A percentile compares a stretch with the other conserved stretches of the same genome.
These are phyloP conservation scores for Oreochromis aureus DNA, from an alignment of 2,113 vertebrate species.

Conservation along the genomic window DNA sequence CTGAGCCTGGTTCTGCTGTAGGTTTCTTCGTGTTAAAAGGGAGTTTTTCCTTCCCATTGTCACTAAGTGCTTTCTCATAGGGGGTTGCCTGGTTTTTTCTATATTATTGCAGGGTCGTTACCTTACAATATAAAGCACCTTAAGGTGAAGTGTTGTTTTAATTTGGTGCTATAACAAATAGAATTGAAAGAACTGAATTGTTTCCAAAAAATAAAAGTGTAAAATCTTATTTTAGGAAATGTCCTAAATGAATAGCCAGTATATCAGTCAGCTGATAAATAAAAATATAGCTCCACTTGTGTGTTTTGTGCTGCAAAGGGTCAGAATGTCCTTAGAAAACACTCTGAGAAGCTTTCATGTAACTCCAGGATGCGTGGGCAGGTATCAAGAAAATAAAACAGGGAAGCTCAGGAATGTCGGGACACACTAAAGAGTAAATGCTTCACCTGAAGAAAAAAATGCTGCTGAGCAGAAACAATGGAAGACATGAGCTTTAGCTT, in stretches of 20 bases:
- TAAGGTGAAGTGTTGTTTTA: neutral
- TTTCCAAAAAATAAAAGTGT: neutral
- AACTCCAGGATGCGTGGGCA: neutral
- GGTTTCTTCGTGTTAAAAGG: neutral
- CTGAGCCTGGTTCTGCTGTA: neutral
- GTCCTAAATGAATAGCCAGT: neutral
- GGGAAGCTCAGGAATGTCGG: neutral
- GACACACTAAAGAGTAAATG: neutral
- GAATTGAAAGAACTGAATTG: neutral
- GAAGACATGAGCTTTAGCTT: neutral
- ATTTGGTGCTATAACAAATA: neutral
- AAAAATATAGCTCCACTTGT: neutral
- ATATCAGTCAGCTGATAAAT: neutral
- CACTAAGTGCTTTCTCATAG: neutral
- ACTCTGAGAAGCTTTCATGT: neutral
- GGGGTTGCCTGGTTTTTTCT: neutral
- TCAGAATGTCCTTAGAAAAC: neutral
- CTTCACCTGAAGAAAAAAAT: neutral
- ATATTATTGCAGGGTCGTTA: neutral
- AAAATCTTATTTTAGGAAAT: neutral
- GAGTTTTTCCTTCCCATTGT: neutral
- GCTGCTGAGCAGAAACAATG: neutral
- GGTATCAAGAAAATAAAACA: neutral
- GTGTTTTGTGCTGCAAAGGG: neutral
- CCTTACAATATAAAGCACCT: neutral